Conservation (phyloP, 2,888 invertebrate genomes). For the Globia sparganii region DNA sequence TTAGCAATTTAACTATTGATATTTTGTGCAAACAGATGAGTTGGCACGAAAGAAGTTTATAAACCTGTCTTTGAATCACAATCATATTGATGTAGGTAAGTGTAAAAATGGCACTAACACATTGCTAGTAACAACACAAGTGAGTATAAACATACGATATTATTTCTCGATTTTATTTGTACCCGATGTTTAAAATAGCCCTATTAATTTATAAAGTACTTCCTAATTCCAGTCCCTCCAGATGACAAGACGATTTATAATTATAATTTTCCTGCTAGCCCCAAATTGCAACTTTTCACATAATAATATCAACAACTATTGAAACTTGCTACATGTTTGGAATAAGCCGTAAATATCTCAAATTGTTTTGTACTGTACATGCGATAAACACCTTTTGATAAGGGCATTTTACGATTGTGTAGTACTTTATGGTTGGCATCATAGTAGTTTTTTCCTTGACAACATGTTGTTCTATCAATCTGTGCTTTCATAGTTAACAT, state of each 20-base stretch:
- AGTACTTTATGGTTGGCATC: constrained; percentile 46
- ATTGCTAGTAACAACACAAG: constrained; percentile 33
- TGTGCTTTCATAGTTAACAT: constrained; percentile 13
- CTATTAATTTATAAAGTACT: neutral
- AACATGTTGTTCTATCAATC: constrained; percentile 18
- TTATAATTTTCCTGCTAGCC: neutral
- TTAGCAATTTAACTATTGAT: constrained; percentile 50
- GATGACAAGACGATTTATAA: neutral
- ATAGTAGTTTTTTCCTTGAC: constrained; percentile 24
- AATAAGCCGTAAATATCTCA: constrained; percentile 46
- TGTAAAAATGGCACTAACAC: constrained; percentile 45
- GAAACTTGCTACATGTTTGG: constrained; percentile 29
- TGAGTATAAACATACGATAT: constrained; percentile 46
- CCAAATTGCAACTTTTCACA: neutral
- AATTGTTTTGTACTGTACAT: constrained; percentile 39
- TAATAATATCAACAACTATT: constrained; percentile 7
- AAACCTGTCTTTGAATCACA: constrained; percentile 33
- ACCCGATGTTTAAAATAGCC: neutral
- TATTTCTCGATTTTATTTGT: neutral
- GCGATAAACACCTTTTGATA: constrained; percentile 64
- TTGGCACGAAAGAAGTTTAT: constrained; percentile 77
- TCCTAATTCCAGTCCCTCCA: neutral
- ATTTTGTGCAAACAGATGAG: constrained; percentile 77
- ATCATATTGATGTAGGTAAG: constrained; percentile 82
- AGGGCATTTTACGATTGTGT: constrained; percentile 60